phyloP scores from a whole-genome alignment of 2,113 vertebrate genomes.

The Silurus asotus region DNA sequence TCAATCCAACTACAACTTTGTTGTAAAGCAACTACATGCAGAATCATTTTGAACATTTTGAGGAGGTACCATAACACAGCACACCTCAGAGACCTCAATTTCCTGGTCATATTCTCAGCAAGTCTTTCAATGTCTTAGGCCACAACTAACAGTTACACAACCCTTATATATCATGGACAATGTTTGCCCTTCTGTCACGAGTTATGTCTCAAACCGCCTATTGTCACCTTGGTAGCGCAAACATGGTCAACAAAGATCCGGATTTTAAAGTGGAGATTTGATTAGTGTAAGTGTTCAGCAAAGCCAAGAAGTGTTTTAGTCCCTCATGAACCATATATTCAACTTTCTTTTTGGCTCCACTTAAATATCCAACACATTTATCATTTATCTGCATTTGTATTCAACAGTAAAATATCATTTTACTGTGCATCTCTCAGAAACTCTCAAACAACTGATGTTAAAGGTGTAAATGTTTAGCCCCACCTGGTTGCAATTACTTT shows the following conservation, averaged over 20 bases:
- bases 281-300: background rate
- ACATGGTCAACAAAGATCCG: background rate
- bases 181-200: background rate
- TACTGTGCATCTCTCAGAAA: background rate
- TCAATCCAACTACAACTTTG: background rate
- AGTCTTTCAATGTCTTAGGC: background rate
- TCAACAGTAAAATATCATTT: too few species aligned
- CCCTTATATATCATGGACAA: background rate
- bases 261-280: background rate
- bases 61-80: background rate
- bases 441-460: background rate
- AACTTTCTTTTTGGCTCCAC: background rate
- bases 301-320: background rate
- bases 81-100: background rate
- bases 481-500: background rate
- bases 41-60: background rate
- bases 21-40: background rate
- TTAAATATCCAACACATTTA: background rate
- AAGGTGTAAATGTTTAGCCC: background rate
- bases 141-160: background rate
- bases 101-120: background rate
- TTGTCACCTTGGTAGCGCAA: background rate
- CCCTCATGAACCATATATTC: background rate
- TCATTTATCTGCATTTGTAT: background rate
- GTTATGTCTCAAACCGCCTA: background rate